Conservation (phyloP, 2,113 vertebrate species). For the Dasyurus viverrinus region DNA sequence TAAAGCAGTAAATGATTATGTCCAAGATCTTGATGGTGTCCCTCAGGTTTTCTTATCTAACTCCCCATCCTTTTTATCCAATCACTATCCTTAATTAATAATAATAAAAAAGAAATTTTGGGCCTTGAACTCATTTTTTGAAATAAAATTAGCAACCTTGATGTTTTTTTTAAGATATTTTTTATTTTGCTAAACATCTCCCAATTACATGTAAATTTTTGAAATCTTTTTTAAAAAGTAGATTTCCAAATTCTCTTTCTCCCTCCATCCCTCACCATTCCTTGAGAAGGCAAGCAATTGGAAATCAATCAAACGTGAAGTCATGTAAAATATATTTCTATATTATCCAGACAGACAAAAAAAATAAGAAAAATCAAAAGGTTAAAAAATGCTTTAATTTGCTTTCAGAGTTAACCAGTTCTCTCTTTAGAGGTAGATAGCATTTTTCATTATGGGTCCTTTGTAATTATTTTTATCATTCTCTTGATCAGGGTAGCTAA, state of each 20-base stretch:
- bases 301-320: background rate
- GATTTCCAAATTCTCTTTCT: background rate
- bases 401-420: background rate
- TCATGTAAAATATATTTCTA: background rate
- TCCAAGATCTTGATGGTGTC: background rate
- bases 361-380: background rate
- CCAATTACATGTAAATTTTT: background rate
- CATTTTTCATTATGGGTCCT: background rate
- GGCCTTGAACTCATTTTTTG: background rate
- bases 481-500: background rate
- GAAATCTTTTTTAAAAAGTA: background rate
- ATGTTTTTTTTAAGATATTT: background rate
- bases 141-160: background rate
- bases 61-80: background rate
- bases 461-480: background rate
- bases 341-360: background rate
- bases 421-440: background rate
- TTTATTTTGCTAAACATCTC: background rate
- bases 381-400: background rate
- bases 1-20: background rate
- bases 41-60: background rate
- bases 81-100: background rate
- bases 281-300: background rate
- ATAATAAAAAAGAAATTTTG: background rate
- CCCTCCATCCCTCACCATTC: no score